A percentile compares a stretch with the other conserved stretches of the same genome.
Evolutionary conservation across 53 echinoderm and acorn worm species (phyloP).

Genomic region (Henricia sp.): DNA sequence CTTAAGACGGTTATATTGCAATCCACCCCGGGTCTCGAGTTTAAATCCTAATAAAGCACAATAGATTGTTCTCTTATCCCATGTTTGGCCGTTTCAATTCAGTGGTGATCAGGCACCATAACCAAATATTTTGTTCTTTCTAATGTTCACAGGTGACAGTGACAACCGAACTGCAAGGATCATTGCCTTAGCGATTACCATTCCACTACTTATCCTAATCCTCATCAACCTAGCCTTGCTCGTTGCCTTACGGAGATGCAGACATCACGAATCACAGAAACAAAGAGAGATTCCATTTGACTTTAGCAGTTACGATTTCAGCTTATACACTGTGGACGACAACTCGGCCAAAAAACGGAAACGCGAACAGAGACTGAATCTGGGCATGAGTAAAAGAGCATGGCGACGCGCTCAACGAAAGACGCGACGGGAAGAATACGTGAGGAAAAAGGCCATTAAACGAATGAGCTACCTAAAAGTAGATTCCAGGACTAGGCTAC

Average conservation of each 20-base stretch:
- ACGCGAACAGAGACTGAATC: not conserved
- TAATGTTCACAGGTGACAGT: not conserved
- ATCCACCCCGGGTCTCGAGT: too few species aligned
- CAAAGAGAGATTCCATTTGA: not conserved
- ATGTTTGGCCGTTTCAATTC: too few species aligned
- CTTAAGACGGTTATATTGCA: too few species aligned
- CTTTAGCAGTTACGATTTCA: not conserved
- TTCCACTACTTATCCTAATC: not conserved
- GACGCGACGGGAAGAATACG: slow-evolving; percentile 24
- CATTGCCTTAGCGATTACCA: not conserved
- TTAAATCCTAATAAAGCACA: too few species aligned
- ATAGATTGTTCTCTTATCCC: too few species aligned
- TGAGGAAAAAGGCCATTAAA: not conserved
- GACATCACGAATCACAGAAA: not conserved
- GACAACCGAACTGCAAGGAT: not conserved
- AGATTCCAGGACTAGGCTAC: not conserved
- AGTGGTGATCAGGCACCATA: not conserved
- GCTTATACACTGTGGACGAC: not conserved
- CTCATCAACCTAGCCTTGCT: not conserved
- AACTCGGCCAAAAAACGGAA: not conserved
- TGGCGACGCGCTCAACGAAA: slow-evolving; percentile 1
- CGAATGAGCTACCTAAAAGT: not conserved
- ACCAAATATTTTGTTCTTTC: not conserved
- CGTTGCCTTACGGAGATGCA: not conserved
- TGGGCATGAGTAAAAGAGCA: slow-evolving; percentile 8